phyloP scores from a whole-genome alignment of 1,140 invertebrate genomes.

The Drosophila athabasca region DNA sequence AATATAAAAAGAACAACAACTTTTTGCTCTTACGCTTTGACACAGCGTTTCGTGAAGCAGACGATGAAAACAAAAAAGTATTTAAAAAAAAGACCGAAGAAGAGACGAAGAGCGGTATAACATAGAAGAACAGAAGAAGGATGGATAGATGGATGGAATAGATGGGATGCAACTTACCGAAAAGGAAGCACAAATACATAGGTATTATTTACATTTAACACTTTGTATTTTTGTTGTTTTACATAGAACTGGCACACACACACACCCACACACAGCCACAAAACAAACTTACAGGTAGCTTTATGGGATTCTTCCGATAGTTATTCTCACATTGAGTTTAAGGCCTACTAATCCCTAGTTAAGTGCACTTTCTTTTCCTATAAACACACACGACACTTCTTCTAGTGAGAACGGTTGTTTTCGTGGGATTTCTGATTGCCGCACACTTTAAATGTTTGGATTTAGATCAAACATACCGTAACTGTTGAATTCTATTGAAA shows the following conservation, averaged over 20 bases:
- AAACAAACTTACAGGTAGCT: conserved; percentile 5
- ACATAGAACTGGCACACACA: conserved; percentile 10
- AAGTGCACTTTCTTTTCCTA: not conserved
- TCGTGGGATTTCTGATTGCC: not conserved
- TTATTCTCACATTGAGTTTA: too few species aligned
- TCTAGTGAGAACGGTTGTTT: too few species aligned
- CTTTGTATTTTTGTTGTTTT: conserved; percentile 26
- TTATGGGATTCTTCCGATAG: not conserved
- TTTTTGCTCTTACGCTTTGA: conserved; percentile 50
- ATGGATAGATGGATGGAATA: not conserved
- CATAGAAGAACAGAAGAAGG: too few species aligned
- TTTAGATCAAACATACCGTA: too few species aligned
- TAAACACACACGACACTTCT: not conserved
- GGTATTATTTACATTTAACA: conserved; percentile 24
- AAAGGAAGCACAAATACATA: conserved; percentile 9
- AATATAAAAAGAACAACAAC: conserved; percentile 30
- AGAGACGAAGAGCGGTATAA: conserved; percentile 3
- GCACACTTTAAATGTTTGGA: conserved; percentile 13
- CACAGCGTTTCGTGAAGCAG: conserved; percentile 61
- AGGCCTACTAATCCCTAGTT: too few species aligned
- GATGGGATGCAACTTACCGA: conserved; percentile 35
- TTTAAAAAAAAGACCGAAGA: conserved; percentile 55
- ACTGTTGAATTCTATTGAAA: too few species aligned
- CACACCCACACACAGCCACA: not conserved
- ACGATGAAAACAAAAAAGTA: conserved; percentile 80